A percentile compares a stretch with the other conserved stretches of the same genome.
These are phyloP conservation scores for Drosophila arawakana DNA, from an alignment of 1,140 invertebrate species.

Conservation along the genomic window DNA sequence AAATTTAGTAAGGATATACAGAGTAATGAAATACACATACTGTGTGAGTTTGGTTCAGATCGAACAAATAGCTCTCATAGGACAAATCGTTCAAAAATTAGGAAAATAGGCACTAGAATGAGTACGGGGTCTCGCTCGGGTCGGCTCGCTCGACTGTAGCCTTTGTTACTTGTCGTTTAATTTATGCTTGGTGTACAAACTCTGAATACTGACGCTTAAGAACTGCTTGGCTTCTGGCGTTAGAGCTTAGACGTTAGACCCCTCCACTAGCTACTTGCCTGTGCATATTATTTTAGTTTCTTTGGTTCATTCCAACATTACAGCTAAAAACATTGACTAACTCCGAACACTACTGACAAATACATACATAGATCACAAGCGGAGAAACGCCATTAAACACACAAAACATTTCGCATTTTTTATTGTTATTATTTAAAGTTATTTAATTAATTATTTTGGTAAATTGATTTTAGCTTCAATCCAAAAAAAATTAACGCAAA, in stretches of 20 bases:
- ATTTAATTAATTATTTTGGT: constrained; percentile 21
- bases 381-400: not conserved
- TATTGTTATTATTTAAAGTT: not conserved
- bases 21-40: too few relatives aligned
- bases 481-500: constrained; percentile 26
- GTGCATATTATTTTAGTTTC: constrained; percentile 16
- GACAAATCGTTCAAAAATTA: too few relatives aligned
- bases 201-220: not conserved
- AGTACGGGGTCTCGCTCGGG: too few relatives aligned
- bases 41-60: too few relatives aligned
- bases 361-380: not conserved
- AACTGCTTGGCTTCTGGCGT: constrained; percentile 24
- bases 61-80: too few relatives aligned
- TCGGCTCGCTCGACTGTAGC: too few relatives aligned
- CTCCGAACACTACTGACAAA: not conserved
- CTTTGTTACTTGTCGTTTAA: not conserved
- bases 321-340: constrained; percentile 1
- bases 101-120: too few relatives aligned
- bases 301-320: constrained; percentile 1
- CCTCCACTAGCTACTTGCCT: constrained; percentile 26
- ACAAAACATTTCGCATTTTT: constrained; percentile 4
- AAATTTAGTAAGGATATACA: too few relatives aligned
- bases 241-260: constrained; percentile 10
- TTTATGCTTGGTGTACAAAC: not conserved
- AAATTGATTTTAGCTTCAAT: constrained; percentile 51